These are phyloP conservation scores for Gallinago solitaria DNA, from an alignment of 2,797 vertebrate genomes.

Conservation along the genomic window DNA sequence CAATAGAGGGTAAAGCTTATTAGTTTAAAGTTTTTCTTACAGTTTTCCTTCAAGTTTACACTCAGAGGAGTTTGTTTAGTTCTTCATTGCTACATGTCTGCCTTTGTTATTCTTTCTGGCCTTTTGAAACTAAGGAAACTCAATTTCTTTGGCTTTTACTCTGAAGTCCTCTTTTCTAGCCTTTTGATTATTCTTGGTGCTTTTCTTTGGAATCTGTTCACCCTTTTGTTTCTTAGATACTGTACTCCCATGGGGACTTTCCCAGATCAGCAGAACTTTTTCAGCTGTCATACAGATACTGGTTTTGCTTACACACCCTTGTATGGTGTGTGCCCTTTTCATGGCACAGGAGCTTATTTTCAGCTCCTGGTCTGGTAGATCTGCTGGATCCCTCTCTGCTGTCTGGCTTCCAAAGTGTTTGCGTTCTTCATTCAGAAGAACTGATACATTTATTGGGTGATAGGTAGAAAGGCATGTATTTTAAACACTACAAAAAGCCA, in stretches of 20 bases:
- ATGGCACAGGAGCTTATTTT: neutral
- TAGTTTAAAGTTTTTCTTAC: neutral
- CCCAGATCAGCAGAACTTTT: neutral
- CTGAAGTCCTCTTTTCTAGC: neutral
- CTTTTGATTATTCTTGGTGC: neutral
- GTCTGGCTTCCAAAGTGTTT: neutral
- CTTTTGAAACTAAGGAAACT: neutral
- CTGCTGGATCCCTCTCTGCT: neutral
- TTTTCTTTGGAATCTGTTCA: neutral
- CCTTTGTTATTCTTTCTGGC: neutral
- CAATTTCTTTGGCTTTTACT: neutral
- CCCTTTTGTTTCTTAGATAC: neutral
- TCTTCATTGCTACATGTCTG: neutral
- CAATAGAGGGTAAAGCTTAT: neutral
- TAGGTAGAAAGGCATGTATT: neutral
- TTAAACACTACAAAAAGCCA: neutral
- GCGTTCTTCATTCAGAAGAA: neutral
- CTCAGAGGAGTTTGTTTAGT: neutral
- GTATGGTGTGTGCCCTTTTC: neutral
- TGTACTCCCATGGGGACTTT: neutral
- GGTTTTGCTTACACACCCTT: neutral
- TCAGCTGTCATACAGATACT: neutral
- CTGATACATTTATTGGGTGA: neutral
- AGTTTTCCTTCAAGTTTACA: neutral
- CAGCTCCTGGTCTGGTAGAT: neutral